Evolutionary conservation across 1,140 invertebrate species (phyloP), one percentile per base, ranked within the genome.

Genomic region (Anoplolepis gracilipes): DNA sequence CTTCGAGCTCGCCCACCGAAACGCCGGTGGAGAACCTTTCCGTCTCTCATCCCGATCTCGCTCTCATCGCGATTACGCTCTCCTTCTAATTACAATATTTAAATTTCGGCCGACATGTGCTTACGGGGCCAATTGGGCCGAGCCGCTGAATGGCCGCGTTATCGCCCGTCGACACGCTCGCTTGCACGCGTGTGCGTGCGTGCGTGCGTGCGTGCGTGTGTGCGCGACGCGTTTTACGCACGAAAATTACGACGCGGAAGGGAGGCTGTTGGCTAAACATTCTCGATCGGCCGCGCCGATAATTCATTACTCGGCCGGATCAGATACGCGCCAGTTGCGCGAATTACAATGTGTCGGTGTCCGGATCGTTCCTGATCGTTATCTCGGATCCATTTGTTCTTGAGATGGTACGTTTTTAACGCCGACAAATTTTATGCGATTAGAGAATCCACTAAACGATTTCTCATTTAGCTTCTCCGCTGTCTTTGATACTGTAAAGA

Each of bases 1-100:
- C 5, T 53, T 77, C 67, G 85, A 82, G 64, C 85, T 90, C 86
- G 87, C 85, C 77, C 82, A 89, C 79, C 89, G 92, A 92, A 92
- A 93, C 78, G 86, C 70, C 82, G 64, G 82, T 84, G 76, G 82
- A 90, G 88, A 82, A 16, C 5, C 87, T 90, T 36, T 28, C 30
- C 57, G 75, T 33, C 62, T 69, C 49, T 92, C 88, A 88, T 92
- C 91, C 89, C 88, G 86, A 91, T 92, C 16, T 19, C 87, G 90
- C 78, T 87, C 78, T 87, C 87, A 42, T 42, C 84, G 81, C 84
- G 82, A 79, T 85, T 86, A 81, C 62, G 49, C 82, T 76, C 36
- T 88, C 85, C 67, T 91, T 81, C 92, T 91, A 94, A 94, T 94
- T 94, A 94, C 88, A 93, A 94, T 94, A 94, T 94, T 94, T 86